Base-by-base conservation (phyloP, 1,140 invertebrate genomes). In the Drosophila yakuba region DNA sequence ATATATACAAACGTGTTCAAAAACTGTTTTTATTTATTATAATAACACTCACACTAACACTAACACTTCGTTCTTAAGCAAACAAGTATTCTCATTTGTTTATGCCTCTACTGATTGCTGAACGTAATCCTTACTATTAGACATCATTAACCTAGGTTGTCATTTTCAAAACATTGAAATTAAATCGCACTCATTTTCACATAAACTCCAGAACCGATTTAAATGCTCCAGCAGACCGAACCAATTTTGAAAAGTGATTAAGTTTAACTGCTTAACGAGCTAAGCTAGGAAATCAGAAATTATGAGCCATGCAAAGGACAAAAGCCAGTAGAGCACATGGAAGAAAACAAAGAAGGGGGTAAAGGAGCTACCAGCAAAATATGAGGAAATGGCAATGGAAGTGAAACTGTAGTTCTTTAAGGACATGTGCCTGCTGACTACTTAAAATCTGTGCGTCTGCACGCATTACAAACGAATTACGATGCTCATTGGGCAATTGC, bases 401-500 rank as follows among this genome's bases (percentile, higher is more conserved):
- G 28, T 58, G 60, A 28, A 58, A 56, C 35, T 54, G 54, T 11
- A 38, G 38, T 20, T 25, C 20, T 38, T 63, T 28, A 23, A 48
- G 74, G 38, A 62, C 64, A 74, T 74, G 45, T 57, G 62, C 72
- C 73, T 61, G 68, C 75, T 66, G 51, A 41, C 68, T 84, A 77
- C 83, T 88, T 84, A 88, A 88, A 78, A 88, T 88, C 83, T 89
- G 83, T 88, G 83, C 83, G 84, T 89, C 80, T 89, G 85, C 80
- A 89, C 84, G 84, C 85, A 89, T 89, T 89, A 89, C 85, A 89
- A 54, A 78, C 85, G 84, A 89, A 89, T 90, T 89, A 89, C 84
- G 85, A 80, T 74, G 80, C 80, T 89, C 84, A 74, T 76, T 89
- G 77, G 85, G 85, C 85, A 89, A 89, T 89, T 89, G 84, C 84